These are phyloP conservation scores for Thermophis baileyi DNA, from an alignment of 2,113 vertebrate genomes.

Conservation along the genomic window DNA sequence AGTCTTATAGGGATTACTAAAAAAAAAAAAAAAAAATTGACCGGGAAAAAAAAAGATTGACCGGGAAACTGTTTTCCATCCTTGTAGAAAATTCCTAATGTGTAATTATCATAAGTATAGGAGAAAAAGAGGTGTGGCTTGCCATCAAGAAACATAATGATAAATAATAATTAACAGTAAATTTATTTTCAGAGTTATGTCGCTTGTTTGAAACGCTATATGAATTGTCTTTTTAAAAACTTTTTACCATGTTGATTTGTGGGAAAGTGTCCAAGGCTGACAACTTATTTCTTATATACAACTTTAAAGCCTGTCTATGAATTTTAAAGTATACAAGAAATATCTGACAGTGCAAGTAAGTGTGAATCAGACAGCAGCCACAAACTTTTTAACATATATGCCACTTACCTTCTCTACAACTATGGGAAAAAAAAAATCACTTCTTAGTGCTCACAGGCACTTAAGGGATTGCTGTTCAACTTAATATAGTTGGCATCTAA, in stretches of 20 bases:
- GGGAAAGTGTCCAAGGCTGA: neutral
- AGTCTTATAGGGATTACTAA: neutral
- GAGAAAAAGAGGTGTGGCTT: neutral
- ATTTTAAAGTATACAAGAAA: neutral
- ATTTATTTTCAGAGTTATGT: neutral
- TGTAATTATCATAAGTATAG: constrained; percentile 10
- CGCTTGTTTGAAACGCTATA: neutral
- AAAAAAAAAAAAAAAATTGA: neutral
- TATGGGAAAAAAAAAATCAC: neutral
- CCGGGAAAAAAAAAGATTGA: neutral
- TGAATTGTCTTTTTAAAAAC: neutral
- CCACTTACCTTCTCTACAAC: neutral
- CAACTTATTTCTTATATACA: neutral
- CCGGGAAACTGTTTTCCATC: neutral
- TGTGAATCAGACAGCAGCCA: neutral
- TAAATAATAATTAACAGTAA: constrained; percentile 15
- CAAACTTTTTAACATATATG: neutral
- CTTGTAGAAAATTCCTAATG: neutral
- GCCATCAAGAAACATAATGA: neutral
- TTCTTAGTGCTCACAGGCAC: neutral
- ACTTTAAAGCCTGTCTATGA: neutral
- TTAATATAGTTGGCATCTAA: neutral
- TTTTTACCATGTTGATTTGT: neutral
- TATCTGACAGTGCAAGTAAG: neutral
- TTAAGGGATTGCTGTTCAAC: neutral